Evolutionary conservation across 2,888 invertebrate genomes (phyloP), one percentile per base, ranked within the genome.

Genomic region (Acanthosepion lycidas): DNA sequence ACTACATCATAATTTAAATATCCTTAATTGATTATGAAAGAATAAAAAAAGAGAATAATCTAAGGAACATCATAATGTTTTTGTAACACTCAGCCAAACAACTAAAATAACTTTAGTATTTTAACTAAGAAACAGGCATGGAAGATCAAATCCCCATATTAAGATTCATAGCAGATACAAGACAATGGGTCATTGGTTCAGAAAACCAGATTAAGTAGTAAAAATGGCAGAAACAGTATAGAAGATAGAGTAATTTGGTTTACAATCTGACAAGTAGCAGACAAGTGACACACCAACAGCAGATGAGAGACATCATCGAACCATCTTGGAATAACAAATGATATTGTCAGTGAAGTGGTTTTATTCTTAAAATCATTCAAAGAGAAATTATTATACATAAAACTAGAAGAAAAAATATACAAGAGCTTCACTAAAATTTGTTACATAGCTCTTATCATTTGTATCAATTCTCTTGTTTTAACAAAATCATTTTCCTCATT

Each of bases 191-290:
- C 78, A 78, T 9, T 1, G n/a, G 9, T n/a, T n/a, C n/a, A 78
- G 78, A 28, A 28, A 78, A n/a, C n/a, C n/a, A 78, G 8, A n/a
- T 78, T 78, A n/a, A 8, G 78, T 78, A 28, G n/a, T 8, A 78
- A 78, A n/a, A 78, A n/a, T 78, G 78, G 78, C 78, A 9, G 78
- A 28, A 28, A 4, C 78, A 28, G 78, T 78, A 28, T n/a, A n/a
- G n/a, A 78, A n/a, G n/a, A n/a, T n/a, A 78, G n/a, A n/a, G 78
- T 78, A 78, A 78, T 78, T 78, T 78, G 78, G 78, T 78, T 78
- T 78, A 78, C 78, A n/a, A n/a, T n/a, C 78, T 78, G 78, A 78
- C 78, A n/a, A n/a, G 78, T n/a, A 78, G 78, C 78, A 78, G 78
- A 78, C 78, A 78, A 78, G 78, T n/a, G 78, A 78, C n/a, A n/a